Base-by-base conservation (phyloP, 2,797 vertebrate species). In the Fratercula arctica region DNA sequence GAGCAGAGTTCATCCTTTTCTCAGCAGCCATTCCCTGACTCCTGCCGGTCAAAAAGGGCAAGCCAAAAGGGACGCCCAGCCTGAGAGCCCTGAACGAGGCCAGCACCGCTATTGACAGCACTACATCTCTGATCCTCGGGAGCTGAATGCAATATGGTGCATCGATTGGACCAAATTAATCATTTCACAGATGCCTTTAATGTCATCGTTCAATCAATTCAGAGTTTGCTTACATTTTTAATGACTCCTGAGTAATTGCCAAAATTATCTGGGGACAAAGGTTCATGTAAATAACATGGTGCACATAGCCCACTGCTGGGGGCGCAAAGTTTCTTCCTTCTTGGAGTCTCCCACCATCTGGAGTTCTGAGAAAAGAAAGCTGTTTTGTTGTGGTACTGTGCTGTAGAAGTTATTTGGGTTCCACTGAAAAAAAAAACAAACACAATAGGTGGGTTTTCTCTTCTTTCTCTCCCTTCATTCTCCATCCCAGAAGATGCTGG, bases 51-150 rank as follows among this genome's bases (percentile, higher is more conserved):
- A 68, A 45, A 85, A 72, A 53, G 43, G 11, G 20, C 5, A 60
- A 89, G 25, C 3, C 70, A n/a, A 75, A 59, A 43, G 76, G 33
- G 28, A 13, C 0, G 1, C 4, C 29, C 35, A 57, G 24, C 6
- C 39, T 10, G 18, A 82, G 37, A 18, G 7, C 23, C 31, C 51
- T 12, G 31, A 45, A 18, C 0, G 2, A 92, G 59, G 24, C 26
- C 50, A 78, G 54, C 26, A n/a, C 3, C 1, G 6, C 26, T 64
- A 20, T 5, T 28, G 74, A 45, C 51, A 85, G 70, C 11, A 1
- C 35, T 29, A 3, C 8, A 8, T 25, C 43, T 3, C 37, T 31
- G 41, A 37, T 35, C 13, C 46, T 66, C 0, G 0, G 20, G 37
- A 70, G 50, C 0, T 1, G 39, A 69, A 57, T 16, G 16, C 18